Percentiles rank a stretch among this genome's conserved stretches.
Evolutionary conservation across 2,113 vertebrate genomes (phyloP).

Genomic region (Silurus glanis): DNA sequence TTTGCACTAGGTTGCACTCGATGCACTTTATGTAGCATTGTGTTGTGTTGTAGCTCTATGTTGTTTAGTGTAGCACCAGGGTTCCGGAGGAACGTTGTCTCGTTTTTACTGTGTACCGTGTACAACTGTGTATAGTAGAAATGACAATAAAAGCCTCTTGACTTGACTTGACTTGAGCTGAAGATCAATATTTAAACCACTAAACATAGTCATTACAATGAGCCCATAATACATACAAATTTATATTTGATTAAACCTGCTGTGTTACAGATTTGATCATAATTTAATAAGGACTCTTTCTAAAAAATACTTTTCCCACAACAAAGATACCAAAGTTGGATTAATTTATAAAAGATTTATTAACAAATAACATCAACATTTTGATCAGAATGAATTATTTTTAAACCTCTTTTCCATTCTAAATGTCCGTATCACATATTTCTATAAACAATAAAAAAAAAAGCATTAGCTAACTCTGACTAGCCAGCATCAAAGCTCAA

Average conservation of each 20-base stretch:
- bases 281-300: not conserved
- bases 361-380: conserved; percentile 61
- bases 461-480: conserved; percentile 73
- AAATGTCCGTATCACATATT: conserved; percentile 54
- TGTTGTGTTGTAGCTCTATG: too few relatives aligned
- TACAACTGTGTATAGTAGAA: too few relatives aligned
- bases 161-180: too few relatives aligned
- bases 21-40: too few relatives aligned
- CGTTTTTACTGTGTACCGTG: too few relatives aligned
- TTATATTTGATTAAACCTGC: not conserved
- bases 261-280: not conserved
- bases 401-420: conserved; percentile 48
- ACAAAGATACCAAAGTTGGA: conserved; percentile 59
- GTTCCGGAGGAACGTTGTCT: too few relatives aligned
- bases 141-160: too few relatives aligned
- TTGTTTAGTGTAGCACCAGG: too few relatives aligned
- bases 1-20: too few relatives aligned
- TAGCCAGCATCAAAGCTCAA: conserved; percentile 82
- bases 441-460: conserved; percentile 46
- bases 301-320: not conserved
- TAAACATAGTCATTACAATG: too few relatives aligned
- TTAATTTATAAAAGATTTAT: conserved; percentile 76
- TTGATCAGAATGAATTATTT: conserved; percentile 25
- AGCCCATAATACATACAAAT: too few relatives aligned
- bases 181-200: too few relatives aligned